Evolutionary conservation across 2,888 invertebrate genomes (phyloP).

Genomic region (Drosophila setosimentum): DNA sequence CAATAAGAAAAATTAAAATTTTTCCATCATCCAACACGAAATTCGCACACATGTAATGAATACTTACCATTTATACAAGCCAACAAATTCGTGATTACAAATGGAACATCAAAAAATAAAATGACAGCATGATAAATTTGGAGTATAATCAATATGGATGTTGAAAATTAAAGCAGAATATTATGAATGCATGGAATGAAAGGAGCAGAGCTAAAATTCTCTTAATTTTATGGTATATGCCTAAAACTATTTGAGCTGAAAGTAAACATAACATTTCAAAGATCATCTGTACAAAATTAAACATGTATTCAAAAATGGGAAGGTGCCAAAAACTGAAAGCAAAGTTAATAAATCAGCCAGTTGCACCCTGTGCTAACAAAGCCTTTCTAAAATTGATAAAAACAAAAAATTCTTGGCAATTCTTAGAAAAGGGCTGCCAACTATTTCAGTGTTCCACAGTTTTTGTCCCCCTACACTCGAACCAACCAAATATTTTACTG

Average conservation of each 20-base stretch:
- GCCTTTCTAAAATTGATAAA: slow-evolving; percentile 16
- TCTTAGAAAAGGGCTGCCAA: slow-evolving; percentile 42
- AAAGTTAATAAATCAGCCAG: slow-evolving; percentile 65
- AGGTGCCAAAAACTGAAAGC: slow-evolving; percentile 25
- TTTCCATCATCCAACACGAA: slow-evolving; percentile 52
- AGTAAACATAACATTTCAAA: neutral
- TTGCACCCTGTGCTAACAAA: neutral
- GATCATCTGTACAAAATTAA: neutral
- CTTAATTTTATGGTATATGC: neutral
- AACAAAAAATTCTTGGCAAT: slow-evolving; percentile 23
- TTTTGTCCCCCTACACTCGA: slow-evolving; percentile 25
- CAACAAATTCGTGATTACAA: slow-evolving; percentile 39
- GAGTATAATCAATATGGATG: slow-evolving; percentile 6
- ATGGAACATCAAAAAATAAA: slow-evolving; percentile 11
- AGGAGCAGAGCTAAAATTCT: neutral
- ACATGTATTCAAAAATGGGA: neutral
- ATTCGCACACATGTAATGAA: slow-evolving; percentile 77
- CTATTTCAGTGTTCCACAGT: slow-evolving; percentile 23
- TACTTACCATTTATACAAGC: slow-evolving; percentile 60
- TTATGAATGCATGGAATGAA: neutral
- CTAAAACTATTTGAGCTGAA: neutral
- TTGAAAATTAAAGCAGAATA: neutral
- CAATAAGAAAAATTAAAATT: slow-evolving; percentile 68
- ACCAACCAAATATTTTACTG: slow-evolving; percentile 53
- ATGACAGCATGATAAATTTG: slow-evolving; percentile 27